A percentile compares a stretch with the other conserved stretches of the same genome.
Evolutionary conservation across 2,888 invertebrate species (phyloP).

Genomic region (Hirudinaria manillensis): DNA sequence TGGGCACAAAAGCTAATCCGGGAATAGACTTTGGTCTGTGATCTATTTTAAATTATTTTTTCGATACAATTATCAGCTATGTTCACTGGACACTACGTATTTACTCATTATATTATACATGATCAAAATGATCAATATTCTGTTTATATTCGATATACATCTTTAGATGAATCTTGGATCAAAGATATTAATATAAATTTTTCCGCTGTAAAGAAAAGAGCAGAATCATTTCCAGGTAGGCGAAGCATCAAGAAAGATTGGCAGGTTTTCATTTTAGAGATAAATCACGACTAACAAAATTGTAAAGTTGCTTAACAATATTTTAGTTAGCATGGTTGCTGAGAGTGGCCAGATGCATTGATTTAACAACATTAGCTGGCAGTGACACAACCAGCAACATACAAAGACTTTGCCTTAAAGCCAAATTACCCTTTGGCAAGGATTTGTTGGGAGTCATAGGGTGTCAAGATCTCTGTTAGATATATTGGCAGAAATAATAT

Average conservation of each 20-base stretch:
- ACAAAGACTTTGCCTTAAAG: constrained; percentile 72
- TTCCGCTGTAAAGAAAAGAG: constrained; percentile 59
- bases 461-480: constrained; percentile 45
- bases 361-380: constrained; percentile 84
- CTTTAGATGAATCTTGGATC: constrained; percentile 37
- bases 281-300: background rate
- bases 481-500: background rate
- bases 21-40: too few species aligned
- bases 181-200: constrained; percentile 56
- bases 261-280: constrained; percentile 51
- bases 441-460: constrained; percentile 52
- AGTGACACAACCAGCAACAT: constrained; percentile 67
- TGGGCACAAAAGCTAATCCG: too few species aligned
- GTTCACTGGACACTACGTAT: too few species aligned
- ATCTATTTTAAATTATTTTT: too few species aligned
- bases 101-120: too few species aligned
- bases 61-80: too few species aligned
- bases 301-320: background rate
- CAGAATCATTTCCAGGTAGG: constrained; percentile 57
- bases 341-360: constrained; percentile 76
- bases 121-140: too few species aligned
- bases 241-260: constrained; percentile 57
- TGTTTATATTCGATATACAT: background rate
- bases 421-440: constrained; percentile 55
- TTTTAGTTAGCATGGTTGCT: constrained; percentile 64